These are phyloP conservation scores for Grammomys surdaster DNA, from an alignment of 2,113 vertebrate genomes.

Conservation along the genomic window DNA sequence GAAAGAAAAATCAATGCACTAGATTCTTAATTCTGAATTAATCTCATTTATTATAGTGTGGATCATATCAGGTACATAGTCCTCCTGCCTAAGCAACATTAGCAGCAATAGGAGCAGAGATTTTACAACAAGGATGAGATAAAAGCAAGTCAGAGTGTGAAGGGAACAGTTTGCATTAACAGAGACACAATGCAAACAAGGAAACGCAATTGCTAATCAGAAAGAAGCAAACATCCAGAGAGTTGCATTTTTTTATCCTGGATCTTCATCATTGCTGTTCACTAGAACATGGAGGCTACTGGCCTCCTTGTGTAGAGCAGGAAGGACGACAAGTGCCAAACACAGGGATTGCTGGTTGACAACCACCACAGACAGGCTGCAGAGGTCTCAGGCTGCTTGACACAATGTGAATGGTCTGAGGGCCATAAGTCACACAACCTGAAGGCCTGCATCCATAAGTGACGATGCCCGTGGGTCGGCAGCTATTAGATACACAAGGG, in stretches of 20 bases:
- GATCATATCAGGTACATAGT: neutral
- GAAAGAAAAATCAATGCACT: neutral
- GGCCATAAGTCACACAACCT: neutral
- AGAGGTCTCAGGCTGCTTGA: constrained; percentile 41
- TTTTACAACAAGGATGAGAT: neutral
- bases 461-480: constrained; percentile 1
- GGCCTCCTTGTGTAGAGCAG: neutral
- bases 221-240: neutral
- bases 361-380: neutral
- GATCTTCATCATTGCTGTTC: neutral
- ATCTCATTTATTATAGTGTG: constrained; percentile 36
- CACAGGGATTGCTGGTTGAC: neutral
- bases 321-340: constrained; percentile 6
- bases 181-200: neutral
- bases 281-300: neutral
- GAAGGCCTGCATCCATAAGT: constrained; percentile 23
- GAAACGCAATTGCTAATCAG: neutral
- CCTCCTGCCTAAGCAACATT: neutral
- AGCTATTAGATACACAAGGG: neutral
- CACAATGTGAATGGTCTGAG: neutral
- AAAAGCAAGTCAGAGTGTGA: neutral
- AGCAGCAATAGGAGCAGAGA: no score
- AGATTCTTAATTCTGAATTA: neutral
- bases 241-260: neutral
- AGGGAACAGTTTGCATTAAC: neutral